Base-by-base conservation (phyloP, 92 coral and sea anemone genomes). In the Hydrozoanthus gracilis region DNA sequence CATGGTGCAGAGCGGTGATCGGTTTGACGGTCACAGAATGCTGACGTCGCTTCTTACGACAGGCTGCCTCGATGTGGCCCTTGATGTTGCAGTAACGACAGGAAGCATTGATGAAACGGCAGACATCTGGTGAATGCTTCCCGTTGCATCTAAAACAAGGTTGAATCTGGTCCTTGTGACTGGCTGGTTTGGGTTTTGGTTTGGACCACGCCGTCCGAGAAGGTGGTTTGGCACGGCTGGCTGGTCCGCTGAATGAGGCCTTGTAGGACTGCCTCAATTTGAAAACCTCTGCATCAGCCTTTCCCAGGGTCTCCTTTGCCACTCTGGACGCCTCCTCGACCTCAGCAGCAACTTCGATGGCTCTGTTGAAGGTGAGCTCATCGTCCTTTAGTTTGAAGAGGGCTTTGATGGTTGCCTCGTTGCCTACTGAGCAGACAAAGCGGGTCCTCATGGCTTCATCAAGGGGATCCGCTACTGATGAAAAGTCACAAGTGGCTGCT, bases 401-500 rank as follows among this genome's bases (percentile, higher is more conserved):
- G 4, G 84, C 84, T 35, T 78, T 78, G 27, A 78, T 13, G 6
- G 46, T 39, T 35, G 84, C 86, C 13, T 82, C 86, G 44, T 82
- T 82, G 56, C 16, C 67, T 12, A 82, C 45, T 0, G 86, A 82
- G 14, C 86, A 80, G 13, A 80, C 58, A 46, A 80, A 66, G 48
- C 82, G 55, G 10, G 86, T 80, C 9, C 86, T 10, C 55, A 82
- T n/a, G 6, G 86, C 82, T 44, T 82, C 82, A 13, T 82, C 86
- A 51, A 13, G 20, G 11, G 86, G 86, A 48, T 82, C 86, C 82
- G 8, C 67, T 6, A 82, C 67, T 0, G 77, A 60, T 14, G 86
- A 12, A 17, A 82, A 82, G 48, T 82, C 56, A 16, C 86, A 67
- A 3, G 78, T 66, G 2, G 55, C 82, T 6, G 86, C 86, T 13